Evolutionary conservation across 2,113 vertebrate species (phyloP).

Genomic region (Herpetotheres cachinnans): DNA sequence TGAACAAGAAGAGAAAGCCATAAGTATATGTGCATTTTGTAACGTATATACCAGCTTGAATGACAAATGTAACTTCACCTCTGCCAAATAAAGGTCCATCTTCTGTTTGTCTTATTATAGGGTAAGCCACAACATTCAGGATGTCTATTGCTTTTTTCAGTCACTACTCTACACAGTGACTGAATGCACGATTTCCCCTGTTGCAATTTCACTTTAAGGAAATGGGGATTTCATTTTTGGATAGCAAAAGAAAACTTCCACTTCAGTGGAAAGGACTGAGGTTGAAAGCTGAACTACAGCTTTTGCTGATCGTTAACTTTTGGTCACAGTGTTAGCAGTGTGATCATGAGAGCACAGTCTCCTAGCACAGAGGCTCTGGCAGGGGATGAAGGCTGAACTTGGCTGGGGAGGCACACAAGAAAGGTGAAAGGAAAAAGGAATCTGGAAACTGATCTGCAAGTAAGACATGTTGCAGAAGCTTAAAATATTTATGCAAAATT

Average conservation of each 20-base stretch:
- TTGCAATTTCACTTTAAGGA: neutral
- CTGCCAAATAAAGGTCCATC: neutral
- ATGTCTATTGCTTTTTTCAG: neutral
- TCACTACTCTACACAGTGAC: neutral
- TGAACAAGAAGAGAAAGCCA: neutral
- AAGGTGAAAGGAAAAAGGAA: neutral
- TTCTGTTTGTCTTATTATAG: neutral
- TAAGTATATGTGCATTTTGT: rapidly evolving
- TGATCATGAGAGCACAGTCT: neutral
- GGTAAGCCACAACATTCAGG: neutral
- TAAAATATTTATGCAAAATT: neutral
- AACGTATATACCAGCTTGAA: neutral
- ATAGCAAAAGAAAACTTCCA: neutral
- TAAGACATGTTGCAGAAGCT: neutral
- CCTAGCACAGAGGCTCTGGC: neutral
- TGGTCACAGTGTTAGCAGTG: neutral
- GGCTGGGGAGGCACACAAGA: neutral
- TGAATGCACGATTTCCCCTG: neutral
- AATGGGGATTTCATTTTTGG: neutral
- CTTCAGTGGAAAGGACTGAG: neutral
- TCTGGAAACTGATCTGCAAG: neutral
- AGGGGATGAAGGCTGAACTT: conserved; percentile 10
- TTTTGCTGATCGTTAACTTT: neutral
- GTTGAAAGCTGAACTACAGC: neutral
- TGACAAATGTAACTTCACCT: neutral